Evolutionary conservation across 2,888 invertebrate genomes (phyloP), one percentile per base, ranked within the genome.

Genomic region (Petrolisthes cinctipes): DNA sequence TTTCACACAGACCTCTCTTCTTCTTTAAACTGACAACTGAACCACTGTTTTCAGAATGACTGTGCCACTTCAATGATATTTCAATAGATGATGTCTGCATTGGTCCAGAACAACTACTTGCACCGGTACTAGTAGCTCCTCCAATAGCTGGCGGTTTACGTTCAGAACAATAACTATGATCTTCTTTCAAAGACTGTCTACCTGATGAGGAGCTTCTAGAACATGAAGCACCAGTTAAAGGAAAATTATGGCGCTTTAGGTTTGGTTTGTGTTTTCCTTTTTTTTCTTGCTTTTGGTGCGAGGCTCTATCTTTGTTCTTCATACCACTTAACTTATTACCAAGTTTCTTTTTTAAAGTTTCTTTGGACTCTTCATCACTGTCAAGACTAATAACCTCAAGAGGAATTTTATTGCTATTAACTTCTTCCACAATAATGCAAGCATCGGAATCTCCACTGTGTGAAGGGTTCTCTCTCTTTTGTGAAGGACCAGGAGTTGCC

Each of bases 351-450:
- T 86, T 86, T 71, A 54, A 89, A 14, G n/a, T 81, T 82, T 14
- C 23, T 56, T 54, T 17, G 0, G 83, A 23, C 9, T 86, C 81
- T 71, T 83, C 83, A 11, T 86, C 89, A 54, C 83, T 84, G 57
- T 85, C 87, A 37, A 89, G 53, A 37, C 85, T 66, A 68, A 89
- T 89, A 66, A 89, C 61, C 23, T 89, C 89, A 37, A 85, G 89
- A 11, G 87, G 85, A 37, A 54, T 61, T 23, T 87, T 54, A 54
- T 85, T 89, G 14, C 85, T 88, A 5, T 73, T 85, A 4, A 89
- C 75, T 68, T 87, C 86, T 51, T 89, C 87, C 20, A 89, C 75
- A 56, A 89, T 84, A 53, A 89, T 79, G 61, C 87, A 88, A 56
- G 57, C 83, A 85, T 89, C 89, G n/a, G 89, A 86, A 82, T 89